Conservation (phyloP, 2,113 vertebrate species). For the Pelobates fuscus region DNA sequence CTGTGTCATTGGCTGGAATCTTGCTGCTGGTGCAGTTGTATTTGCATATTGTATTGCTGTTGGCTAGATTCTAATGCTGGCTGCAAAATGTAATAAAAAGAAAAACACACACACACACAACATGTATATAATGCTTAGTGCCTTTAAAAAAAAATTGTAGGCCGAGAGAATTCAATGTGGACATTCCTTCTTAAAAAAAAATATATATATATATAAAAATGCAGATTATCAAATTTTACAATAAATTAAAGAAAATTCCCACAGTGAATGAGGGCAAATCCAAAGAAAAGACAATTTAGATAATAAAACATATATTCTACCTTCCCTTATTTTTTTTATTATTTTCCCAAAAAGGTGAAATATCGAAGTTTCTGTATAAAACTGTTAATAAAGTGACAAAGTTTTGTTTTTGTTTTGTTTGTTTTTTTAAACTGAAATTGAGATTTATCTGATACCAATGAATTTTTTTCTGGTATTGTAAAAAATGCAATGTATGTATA, state of each 20-base stretch:
- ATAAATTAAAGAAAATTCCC: background rate
- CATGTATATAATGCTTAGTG: no score
- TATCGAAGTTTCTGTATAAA: constrained; percentile 25
- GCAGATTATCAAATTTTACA: background rate
- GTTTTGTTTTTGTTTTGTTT: background rate
- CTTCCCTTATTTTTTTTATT: constrained; percentile 15
- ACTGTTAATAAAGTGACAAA: constrained; percentile 9
- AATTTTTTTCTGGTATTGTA: constrained; percentile 49
- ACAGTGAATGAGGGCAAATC: constrained; percentile 19
- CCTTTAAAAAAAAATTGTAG: no score
- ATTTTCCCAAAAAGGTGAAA: constrained; percentile 4
- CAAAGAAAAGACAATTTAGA: constrained; percentile 31
- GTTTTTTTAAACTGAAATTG: constrained; percentile 32
- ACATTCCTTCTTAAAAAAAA: constrained; percentile 17
- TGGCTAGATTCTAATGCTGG: no score
- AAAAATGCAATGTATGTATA: constrained; percentile 48
- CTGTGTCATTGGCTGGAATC: no score
- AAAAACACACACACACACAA: no score
- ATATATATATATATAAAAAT: background rate
- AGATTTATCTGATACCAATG: constrained; percentile 41
- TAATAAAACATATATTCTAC: background rate
- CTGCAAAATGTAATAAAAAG: no score
- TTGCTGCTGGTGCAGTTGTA: no score
- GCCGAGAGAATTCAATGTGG: background rate
- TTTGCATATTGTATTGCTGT: no score